Percentiles rank a stretch among this genome's conserved stretches.
phyloP scores from a whole-genome alignment of 2,888 invertebrate genomes.

The Drosophila parthenogenetica region DNA sequence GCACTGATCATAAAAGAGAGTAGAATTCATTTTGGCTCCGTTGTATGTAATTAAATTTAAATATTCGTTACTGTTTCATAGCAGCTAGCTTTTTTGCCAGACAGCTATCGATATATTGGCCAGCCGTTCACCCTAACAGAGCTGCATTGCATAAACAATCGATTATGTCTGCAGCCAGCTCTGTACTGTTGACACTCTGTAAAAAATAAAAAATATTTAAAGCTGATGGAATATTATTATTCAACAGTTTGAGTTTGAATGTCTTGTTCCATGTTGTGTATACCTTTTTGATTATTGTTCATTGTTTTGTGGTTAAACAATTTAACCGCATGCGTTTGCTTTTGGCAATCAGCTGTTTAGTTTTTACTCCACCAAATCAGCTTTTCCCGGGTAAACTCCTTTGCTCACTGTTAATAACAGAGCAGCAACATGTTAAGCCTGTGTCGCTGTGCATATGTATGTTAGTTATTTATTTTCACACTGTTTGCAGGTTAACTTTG shows the following conservation, averaged over 20 bases:
- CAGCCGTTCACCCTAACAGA: neutral
- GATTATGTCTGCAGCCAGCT: constrained; percentile 1
- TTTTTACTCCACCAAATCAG: constrained; percentile 1
- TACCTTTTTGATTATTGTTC: neutral
- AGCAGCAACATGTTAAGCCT: constrained; percentile 32
- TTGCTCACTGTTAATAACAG: constrained; percentile 49
- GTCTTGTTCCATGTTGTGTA: neutral
- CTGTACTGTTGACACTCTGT: neutral
- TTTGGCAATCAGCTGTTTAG: neutral
- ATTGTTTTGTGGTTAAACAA: neutral
- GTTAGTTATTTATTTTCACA: constrained; percentile 60
- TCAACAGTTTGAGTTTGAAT: constrained; percentile 16
- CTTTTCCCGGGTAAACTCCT: constrained; percentile 12
- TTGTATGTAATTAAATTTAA: neutral
- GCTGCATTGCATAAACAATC: constrained; percentile 3
- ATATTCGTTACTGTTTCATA: neutral
- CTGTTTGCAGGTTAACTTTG: constrained; percentile 60
- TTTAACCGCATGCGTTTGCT: neutral
- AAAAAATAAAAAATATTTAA: neutral
- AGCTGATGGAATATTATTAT: neutral
- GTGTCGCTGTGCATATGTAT: constrained; percentile 33
- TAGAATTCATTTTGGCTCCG: neutral
- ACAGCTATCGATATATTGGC: neutral
- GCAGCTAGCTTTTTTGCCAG: constrained; percentile 17
- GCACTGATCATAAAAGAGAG: neutral